phyloP scores from a whole-genome alignment of 2,113 vertebrate genomes.

The Pantherophis guttatus region DNA sequence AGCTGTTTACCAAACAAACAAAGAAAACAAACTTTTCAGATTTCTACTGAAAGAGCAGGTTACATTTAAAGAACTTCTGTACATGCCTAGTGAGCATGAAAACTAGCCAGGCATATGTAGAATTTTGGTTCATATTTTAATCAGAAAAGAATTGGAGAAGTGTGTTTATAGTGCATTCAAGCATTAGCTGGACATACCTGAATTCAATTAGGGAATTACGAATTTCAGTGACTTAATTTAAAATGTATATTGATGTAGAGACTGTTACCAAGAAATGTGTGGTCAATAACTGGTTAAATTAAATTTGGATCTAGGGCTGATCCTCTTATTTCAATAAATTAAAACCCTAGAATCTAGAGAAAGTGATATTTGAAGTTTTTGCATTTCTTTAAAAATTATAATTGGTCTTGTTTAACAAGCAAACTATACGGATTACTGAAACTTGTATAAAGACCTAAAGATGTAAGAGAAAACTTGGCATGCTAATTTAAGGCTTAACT shows the following conservation, averaged over 20 bases:
- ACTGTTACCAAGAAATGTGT: background rate
- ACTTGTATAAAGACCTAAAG: background rate
- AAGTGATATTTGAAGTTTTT: conserved; percentile 1
- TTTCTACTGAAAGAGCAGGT: background rate
- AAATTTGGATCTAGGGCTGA: conserved; percentile 22
- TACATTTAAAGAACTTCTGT: background rate
- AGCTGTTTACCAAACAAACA: background rate
- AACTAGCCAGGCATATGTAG: background rate
- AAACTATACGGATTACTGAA: conserved; percentile 8
- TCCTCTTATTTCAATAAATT: background rate
- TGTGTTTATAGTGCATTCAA: background rate
- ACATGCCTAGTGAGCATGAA: background rate
- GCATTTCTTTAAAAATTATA: conserved; percentile 26
- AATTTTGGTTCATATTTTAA: background rate
- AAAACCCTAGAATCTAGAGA: background rate
- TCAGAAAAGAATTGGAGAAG: background rate
- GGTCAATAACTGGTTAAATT: conserved; percentile 10
- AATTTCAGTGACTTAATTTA: background rate
- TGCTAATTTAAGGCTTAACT: conserved; percentile 4
- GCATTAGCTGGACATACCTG: background rate
- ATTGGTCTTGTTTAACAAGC: background rate
- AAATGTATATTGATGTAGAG: background rate
- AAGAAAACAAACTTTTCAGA: background rate
- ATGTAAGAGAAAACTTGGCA: conserved; percentile 4
- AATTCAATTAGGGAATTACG: background rate